Evolutionary conservation across 1,140 invertebrate species (phyloP).

Genomic region (Pachypsylla venusta): DNA sequence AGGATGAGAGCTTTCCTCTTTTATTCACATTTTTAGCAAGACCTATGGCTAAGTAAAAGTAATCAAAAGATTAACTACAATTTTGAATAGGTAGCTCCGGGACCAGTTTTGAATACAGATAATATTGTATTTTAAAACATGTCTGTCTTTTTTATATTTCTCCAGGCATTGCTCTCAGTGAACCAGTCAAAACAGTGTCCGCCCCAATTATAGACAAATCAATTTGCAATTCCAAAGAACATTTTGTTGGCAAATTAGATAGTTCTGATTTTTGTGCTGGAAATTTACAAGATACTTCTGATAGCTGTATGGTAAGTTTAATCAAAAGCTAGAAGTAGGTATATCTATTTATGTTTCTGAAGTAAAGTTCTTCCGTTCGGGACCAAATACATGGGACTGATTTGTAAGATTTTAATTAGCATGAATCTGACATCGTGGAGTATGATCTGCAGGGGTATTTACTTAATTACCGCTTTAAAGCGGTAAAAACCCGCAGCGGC

Average conservation of each 20-base stretch:
- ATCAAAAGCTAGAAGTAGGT: no score
- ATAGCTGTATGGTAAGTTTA: constrained; percentile 36
- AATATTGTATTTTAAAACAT: constrained; percentile 30
- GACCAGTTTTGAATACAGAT: neutral
- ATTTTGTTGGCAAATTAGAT: constrained; percentile 40
- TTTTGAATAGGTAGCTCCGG: constrained; percentile 15
- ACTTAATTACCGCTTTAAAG: no score
- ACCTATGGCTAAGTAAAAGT: neutral
- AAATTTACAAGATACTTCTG: constrained; percentile 39
- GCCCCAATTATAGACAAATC: constrained; percentile 37
- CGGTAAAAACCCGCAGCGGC: no score
- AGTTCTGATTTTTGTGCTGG: constrained; percentile 41
- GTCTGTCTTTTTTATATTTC: constrained; percentile 21
- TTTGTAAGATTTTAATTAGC: no score
- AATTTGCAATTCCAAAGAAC: constrained; percentile 42
- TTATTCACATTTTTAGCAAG: constrained; percentile 26
- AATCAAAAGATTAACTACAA: neutral
- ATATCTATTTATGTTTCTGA: no score
- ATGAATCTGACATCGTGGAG: no score
- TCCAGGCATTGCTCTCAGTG: constrained; percentile 20
- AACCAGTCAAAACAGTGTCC: constrained; percentile 37
- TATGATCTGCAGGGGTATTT: no score
- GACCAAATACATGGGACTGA: no score
- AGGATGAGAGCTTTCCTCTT: no score
- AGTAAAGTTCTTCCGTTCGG: no score